Percentiles rank a stretch among this genome's conserved stretches.
phyloP scores from a whole-genome alignment of 2,888 invertebrate genomes.

The Papilio protenor region DNA sequence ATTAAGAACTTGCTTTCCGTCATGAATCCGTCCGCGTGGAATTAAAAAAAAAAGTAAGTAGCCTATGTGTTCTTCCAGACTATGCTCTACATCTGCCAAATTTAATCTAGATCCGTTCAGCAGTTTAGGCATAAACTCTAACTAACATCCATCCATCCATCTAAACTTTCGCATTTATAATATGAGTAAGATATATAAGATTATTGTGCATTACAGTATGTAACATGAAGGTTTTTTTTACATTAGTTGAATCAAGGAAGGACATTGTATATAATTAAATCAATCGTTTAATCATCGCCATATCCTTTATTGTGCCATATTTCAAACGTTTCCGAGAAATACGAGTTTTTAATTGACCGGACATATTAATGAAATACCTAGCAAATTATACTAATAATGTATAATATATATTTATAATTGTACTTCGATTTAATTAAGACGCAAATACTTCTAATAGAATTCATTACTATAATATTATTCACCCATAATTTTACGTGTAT shows the following conservation, averaged over 20 bases:
- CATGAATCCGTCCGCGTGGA: too few relatives aligned
- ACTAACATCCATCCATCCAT: too few relatives aligned
- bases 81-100: too few relatives aligned
- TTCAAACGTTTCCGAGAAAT: conserved; percentile 30
- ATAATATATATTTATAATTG: conserved; percentile 8
- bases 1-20: too few relatives aligned
- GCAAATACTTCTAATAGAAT: conserved; percentile 1
- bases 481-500: not conserved
- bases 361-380: conserved; percentile 35
- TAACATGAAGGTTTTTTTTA: too few relatives aligned
- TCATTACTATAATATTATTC: not conserved
- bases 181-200: too few relatives aligned
- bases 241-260: not conserved
- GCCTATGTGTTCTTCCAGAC: too few relatives aligned
- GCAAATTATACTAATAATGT: conserved; percentile 33
- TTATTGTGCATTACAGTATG: too few relatives aligned
- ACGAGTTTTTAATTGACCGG: conserved; percentile 21
- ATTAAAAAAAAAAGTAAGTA: too few relatives aligned
- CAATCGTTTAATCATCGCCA: conserved; percentile 32
- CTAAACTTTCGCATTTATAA: too few relatives aligned
- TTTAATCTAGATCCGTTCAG: too few relatives aligned
- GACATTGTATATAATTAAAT: conserved; percentile 34
- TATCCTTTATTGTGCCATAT: conserved; percentile 39
- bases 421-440: conserved; percentile 30
- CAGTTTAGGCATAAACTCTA: too few relatives aligned